Base-by-base conservation (phyloP, 2,113 vertebrate species). In the Dromiciops gliroides region DNA sequence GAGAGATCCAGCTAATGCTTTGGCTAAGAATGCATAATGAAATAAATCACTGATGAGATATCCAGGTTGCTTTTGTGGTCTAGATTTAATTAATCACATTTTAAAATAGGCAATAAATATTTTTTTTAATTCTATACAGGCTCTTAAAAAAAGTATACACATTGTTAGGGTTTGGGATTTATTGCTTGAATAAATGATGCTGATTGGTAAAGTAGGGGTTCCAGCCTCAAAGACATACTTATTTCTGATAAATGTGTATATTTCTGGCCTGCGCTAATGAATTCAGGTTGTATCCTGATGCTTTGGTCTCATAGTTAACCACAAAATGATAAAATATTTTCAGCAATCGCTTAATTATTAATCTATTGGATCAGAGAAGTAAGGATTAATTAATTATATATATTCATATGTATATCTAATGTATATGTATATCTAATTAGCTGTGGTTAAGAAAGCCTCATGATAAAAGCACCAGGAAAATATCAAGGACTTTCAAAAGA, bases 251-350 rank as follows among this genome's bases (percentile, higher is more conserved):
- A 89, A 91, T 52, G 16, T 24, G 53, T 48, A 26, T 50, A 89
- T 67, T 31, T 95, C 56, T 2, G 89, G 31, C 9, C 89, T 37
- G 0, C 47, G 48, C 8, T 94, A 50, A 96, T 92, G 37, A 93
- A 94, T 52, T n/a, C 93, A 96, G 28, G 31, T 25, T 25, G 52
- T 1, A 28, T 91, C 94, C 48, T 60, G 37, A 95, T 90, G 24
- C 0, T 37, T 52, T 37, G 12, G 4, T 83, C 89, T 92, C 56
- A 37, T 52, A 50, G 28, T n/a, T n/a, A n/a, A n/a, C 24, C 51
- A 90, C 48, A 92, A 95, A 94, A 44, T 23, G 49, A 48, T 75
- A 95, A 67, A n/a, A 16, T 67, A 67, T 60, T 31, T 60, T 12
- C 1, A 60, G 9, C 56, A 60, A 60, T 31, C 3, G 56, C 56